Evolutionary conservation across 1,140 invertebrate species (phyloP).

Genomic region (Polypedilum vanderplanki): DNA sequence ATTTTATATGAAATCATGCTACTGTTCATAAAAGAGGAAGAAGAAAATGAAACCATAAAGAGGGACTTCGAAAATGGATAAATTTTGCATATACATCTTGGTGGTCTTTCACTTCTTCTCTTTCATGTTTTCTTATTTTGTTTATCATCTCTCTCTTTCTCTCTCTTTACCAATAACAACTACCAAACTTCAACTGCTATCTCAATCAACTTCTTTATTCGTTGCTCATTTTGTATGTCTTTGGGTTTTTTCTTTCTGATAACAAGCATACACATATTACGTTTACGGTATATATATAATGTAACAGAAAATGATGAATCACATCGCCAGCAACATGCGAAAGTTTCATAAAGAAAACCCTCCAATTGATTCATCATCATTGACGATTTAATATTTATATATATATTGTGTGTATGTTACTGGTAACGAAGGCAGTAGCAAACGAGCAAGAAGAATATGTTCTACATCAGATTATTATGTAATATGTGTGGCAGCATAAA

Average conservation of each 20-base stretch:
- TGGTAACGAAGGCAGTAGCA: no score
- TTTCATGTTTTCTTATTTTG: neutral
- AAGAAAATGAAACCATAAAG: neutral
- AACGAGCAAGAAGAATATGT: neutral
- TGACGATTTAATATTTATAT: constrained; percentile 19
- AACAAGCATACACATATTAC: neutral
- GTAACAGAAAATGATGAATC: neutral
- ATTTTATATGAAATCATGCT: no score
- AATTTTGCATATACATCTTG: neutral
- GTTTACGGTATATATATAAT: neutral
- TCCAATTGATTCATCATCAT: neutral
- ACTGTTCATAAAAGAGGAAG: neutral
- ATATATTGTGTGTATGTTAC: neutral
- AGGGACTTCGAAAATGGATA: neutral
- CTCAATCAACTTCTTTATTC: neutral
- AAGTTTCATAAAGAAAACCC: neutral
- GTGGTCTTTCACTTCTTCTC: neutral
- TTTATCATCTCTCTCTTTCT: neutral
- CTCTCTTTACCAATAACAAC: neutral
- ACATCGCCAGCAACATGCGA: constrained; percentile 10
- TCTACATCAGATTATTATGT: neutral
- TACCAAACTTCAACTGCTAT: neutral
- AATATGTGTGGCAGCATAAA: neutral
- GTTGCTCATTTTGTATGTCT: neutral
- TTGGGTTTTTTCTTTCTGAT: no score